A percentile compares a stretch with the other conserved stretches of the same genome.
phyloP scores from a whole-genome alignment of 2,888 invertebrate species.

The Neoaliturus tenellus region DNA sequence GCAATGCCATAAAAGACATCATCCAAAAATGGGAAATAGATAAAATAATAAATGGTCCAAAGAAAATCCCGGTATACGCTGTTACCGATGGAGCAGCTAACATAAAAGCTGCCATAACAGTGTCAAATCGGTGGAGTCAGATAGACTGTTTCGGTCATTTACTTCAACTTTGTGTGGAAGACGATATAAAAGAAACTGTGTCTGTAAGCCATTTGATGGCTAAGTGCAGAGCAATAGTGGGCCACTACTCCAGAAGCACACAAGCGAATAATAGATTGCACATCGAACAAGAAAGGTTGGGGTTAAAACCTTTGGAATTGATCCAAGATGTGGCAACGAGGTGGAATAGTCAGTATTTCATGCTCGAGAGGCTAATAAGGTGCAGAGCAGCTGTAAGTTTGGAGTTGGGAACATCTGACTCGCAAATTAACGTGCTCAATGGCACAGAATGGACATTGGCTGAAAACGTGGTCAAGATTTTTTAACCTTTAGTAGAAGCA shows the following conservation, averaged over 20 bases:
- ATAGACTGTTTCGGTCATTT: not conserved
- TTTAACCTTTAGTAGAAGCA: too few relatives aligned
- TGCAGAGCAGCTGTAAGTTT: not conserved
- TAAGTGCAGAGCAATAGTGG: not conserved
- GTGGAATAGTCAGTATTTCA: conserved; percentile 1
- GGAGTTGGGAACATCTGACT: not conserved
- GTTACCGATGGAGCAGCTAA: not conserved
- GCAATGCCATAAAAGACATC: not conserved
- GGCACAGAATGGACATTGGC: not conserved
- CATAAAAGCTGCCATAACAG: not conserved
- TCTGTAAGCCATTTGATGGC: not conserved
- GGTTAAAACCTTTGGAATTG: too few relatives aligned
- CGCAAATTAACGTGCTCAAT: not conserved
- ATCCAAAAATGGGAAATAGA: not conserved
- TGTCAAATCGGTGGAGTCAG: not conserved
- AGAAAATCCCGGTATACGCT: not conserved
- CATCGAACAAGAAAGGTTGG: not conserved
- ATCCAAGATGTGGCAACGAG: not conserved
- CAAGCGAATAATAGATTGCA: not conserved
- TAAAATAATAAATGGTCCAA: not conserved
- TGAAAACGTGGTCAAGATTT: not conserved
- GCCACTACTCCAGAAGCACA: not conserved
- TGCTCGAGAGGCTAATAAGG: not conserved
- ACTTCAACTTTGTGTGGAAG: not conserved
- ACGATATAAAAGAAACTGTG: not conserved